Evolutionary conservation across 2,888 invertebrate genomes (phyloP), one percentile per base, ranked within the genome.

Genomic region (Platycheirus rosarum): DNA sequence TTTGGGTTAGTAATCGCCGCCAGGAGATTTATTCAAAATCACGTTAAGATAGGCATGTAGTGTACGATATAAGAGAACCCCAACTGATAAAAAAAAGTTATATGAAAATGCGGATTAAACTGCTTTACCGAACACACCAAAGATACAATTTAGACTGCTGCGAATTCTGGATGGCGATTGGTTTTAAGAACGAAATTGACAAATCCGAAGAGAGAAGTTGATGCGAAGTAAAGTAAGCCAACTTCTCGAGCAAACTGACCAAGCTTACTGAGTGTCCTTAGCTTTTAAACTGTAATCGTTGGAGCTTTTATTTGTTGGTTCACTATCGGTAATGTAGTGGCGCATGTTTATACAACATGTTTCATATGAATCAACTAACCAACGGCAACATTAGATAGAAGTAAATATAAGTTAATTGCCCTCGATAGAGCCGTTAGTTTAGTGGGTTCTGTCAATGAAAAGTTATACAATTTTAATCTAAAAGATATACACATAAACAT

Each of bases 231-330:
- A 71, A 76, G 66, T 71, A 55, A 37, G 51, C 63, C 71, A 82
- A 82, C 62, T 77, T 55, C 68, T 82, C 44, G 77, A 42, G 49
- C 71, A 82, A 68, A 89, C 90, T 89, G 87, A 88, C 85, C 86
- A 86, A 85, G 82, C 84, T 82, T 80, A 85, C 84, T 86, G 84
- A 85, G 86, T 87, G 88, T 90, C 89, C 89, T 89, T 89, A 89
- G 89, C 89, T 90, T 89, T 89, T 88, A 89, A 89, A 86, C 86
- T 86, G 84, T 84, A 85, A 85, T 84, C 84, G 79, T 32, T 63
- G 14, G 68, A 85, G 85, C 85, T 85, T 85, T 82, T n/a, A 1
- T 71, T 16, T 63, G 18, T 49, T 51, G 1, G 6, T 26, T 51
- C 42, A n/a, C 1, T 53, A 53, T 42, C 42, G 53, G 53, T 68